A percentile compares a stretch with the other conserved stretches of the same genome.
Conservation (phyloP, 2,797 vertebrate species). For the Karalla daura region DNA sequence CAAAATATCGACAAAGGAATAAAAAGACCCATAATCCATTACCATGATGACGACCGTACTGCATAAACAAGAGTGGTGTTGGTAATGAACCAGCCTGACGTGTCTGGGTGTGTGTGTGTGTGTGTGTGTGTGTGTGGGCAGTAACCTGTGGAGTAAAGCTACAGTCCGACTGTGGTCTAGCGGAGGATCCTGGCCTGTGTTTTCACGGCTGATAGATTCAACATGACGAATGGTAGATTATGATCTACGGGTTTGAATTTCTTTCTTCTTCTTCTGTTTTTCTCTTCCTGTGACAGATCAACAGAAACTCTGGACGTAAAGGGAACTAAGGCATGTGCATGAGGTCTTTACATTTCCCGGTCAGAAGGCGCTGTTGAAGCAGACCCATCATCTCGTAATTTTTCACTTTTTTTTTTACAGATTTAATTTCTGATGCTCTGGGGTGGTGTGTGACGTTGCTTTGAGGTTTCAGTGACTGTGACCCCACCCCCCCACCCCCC, state of each 20-base stretch:
- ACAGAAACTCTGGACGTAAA: slow-evolving; percentile 25
- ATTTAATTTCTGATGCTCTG: slow-evolving; percentile 36
- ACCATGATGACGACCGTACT: slow-evolving; percentile 68
- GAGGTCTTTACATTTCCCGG: slow-evolving; percentile 80
- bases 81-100: slow-evolving; percentile 51
- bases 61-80: slow-evolving; percentile 65
- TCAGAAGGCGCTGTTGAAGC: slow-evolving; percentile 89
- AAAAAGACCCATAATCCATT: slow-evolving; percentile 77
- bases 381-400: slow-evolving; percentile 66
- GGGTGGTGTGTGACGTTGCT: slow-evolving; percentile 66
- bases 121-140: slow-evolving; percentile 61
- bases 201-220: slow-evolving; percentile 31
- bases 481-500: slow-evolving; percentile 48
- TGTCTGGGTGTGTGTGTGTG: slow-evolving; percentile 50
- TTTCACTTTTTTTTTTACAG: slow-evolving; percentile 38
- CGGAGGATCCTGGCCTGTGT: slow-evolving; percentile 39
- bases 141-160: slow-evolving; percentile 77
- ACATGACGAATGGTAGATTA: slow-evolving; percentile 49
- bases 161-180: slow-evolving; percentile 68
- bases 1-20: slow-evolving; percentile 72
- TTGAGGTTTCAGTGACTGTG: slow-evolving; percentile 83
- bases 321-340: slow-evolving; percentile 84
- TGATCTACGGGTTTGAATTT: slow-evolving; percentile 46
- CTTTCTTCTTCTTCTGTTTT: slow-evolving; percentile 11
- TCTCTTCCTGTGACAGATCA: slow-evolving; percentile 28